Evolutionary conservation across 2,113 vertebrate genomes (phyloP).

Genomic region (Antechinus flavipes): DNA sequence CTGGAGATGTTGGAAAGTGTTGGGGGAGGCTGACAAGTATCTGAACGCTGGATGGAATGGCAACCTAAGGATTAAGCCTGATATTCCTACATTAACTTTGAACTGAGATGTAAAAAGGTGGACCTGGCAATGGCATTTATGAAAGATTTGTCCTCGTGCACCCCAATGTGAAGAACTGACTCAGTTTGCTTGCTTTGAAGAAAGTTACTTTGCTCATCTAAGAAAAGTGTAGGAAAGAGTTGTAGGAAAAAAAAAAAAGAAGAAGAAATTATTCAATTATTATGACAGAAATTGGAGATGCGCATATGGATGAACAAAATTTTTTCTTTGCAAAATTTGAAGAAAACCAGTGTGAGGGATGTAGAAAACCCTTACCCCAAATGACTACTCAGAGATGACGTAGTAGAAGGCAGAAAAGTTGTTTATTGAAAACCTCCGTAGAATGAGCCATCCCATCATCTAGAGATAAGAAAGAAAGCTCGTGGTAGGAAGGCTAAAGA

Average conservation of each 20-base stretch:
- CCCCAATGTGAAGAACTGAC: slow-evolving; percentile 95
- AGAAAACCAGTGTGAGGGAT: slow-evolving; percentile 78
- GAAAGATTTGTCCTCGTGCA: slow-evolving; percentile 93
- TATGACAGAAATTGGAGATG: slow-evolving; percentile 82
- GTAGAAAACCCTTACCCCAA: too few relatives aligned
- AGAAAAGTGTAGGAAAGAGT: slow-evolving; percentile 92
- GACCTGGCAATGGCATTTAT: slow-evolving; percentile 89
- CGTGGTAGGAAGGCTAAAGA: too few relatives aligned
- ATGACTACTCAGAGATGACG: too few relatives aligned
- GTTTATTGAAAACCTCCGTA: too few relatives aligned
- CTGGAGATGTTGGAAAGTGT: slow-evolving; percentile 96
- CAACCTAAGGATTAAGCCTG: slow-evolving; percentile 95
- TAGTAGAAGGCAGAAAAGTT: too few relatives aligned
- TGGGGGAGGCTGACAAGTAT: slow-evolving; percentile 91
- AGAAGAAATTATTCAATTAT: too few relatives aligned
- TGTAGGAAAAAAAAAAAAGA: slow-evolving; percentile 64
- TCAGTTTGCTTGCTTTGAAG: slow-evolving; percentile 94
- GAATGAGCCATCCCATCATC: too few relatives aligned
- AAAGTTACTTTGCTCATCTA: slow-evolving; percentile 91
- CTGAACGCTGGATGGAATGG: slow-evolving; percentile 97
- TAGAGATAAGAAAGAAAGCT: too few relatives aligned
- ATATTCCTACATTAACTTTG: slow-evolving; percentile 97
- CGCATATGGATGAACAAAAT: slow-evolving; percentile 88
- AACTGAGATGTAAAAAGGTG: slow-evolving; percentile 95
- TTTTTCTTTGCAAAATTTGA: slow-evolving; percentile 90